These are phyloP conservation scores for Malacosoma neustria DNA, from an alignment of 2,888 invertebrate species.

Conservation along the genomic window DNA sequence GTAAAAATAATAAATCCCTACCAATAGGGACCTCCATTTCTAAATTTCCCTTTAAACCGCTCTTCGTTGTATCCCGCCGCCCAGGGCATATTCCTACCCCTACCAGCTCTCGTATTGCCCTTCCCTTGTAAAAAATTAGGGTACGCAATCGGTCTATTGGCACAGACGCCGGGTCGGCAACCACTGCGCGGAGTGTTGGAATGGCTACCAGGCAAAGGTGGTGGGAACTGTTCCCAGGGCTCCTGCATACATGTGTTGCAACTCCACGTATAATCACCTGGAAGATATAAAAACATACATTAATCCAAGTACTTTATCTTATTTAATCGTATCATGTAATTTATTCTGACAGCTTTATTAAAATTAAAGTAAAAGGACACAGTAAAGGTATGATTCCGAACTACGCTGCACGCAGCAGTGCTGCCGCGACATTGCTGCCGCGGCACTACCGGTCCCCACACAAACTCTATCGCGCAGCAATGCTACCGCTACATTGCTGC, in stretches of 20 bases:
- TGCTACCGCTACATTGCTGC: no score
- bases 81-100: constrained; percentile 58
- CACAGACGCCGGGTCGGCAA: constrained; percentile 51
- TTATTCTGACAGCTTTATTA: no score
- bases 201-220: constrained; percentile 38
- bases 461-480: no score
- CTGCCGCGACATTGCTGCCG: no score
- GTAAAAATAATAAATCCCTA: no score
- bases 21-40: constrained; percentile 62
- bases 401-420: no score
- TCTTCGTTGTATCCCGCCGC: constrained; percentile 49
- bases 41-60: constrained; percentile 51
- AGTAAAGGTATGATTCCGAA: no score
- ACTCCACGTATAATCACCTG: constrained; percentile 52
- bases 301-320: no score
- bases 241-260: constrained; percentile 52
- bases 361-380: no score
- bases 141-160: constrained; percentile 30
- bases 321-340: no score
- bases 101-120: constrained; percentile 28
- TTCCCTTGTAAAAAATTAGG: constrained; percentile 42
- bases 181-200: constrained; percentile 52
- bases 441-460: no score
- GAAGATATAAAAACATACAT: no score
- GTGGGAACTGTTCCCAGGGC: constrained; percentile 47